Evolutionary conservation across 2,797 vertebrate genomes (phyloP), one percentile per base, ranked within the genome.

Genomic region (Melanotaenia pygmaea): DNA sequence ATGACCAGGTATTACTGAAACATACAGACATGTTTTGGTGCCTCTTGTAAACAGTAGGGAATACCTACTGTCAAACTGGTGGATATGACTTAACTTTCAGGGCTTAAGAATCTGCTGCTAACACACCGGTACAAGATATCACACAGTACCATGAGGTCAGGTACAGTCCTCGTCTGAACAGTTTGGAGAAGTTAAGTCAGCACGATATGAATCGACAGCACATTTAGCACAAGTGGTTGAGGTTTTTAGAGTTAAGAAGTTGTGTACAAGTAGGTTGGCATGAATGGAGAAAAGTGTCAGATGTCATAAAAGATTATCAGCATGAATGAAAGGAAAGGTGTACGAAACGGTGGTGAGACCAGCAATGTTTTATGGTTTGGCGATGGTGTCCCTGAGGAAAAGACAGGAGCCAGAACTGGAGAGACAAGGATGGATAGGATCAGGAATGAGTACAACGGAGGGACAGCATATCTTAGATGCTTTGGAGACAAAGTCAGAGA

Each of bases 81-180:
- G 22, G 22, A 53, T 22, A 13, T 26, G 22, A 53, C 11, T 47
- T 20, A n/a, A 26, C 3, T 12, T 4, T 12, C n/a, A 12, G 11
- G 20, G n/a, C 26, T 18, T 28, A 37, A 53, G 26, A 0, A 32
- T 32, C 47, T 50, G n/a, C 34, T 57, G 51, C 38, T 45, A 26
- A 57, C 60, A 47, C 32, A 16, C 26, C 26, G 16, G 30, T 20
- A 2, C 7, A 60, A 64, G 68, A 70, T 70, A 45, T n/a, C 37
- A 56, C 59, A 32, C 5, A 4, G 20, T 28, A 9, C 26, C 35
- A 40, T 20, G 60, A 70, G 16, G 26, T 60, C 51, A 38, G 30
- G 53, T 47, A 0, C 3, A 13, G 56, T 47, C 26, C 35, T 0
- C n/a, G 26, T 3, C 28, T 63, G 28, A 0, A 35, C 20, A 37